Conservation (phyloP, 2,113 vertebrate species). For the Coreoperca whiteheadi region DNA sequence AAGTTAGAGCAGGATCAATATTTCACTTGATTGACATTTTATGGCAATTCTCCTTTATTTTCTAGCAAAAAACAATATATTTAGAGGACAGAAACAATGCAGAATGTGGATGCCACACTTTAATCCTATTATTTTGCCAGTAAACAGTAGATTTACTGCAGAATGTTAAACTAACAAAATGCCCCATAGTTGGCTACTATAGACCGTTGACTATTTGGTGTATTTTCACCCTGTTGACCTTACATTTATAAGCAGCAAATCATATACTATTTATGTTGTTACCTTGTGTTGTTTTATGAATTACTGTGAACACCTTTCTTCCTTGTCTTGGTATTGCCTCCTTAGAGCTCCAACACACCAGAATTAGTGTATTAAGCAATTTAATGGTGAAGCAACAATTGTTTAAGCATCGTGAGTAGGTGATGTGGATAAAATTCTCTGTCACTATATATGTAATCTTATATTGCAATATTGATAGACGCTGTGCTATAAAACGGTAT, state of each 20-base stretch:
- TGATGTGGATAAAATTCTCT: neutral
- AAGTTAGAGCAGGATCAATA: neutral
- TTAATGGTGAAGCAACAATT: neutral
- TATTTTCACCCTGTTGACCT: neutral
- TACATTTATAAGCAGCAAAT: neutral
- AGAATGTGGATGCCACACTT: neutral
- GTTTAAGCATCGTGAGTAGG: neutral
- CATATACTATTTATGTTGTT: neutral
- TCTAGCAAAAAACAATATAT: neutral
- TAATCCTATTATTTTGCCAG: neutral
- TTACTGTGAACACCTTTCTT: neutral
- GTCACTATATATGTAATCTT: neutral
- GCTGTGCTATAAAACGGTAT: neutral
- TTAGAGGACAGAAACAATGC: neutral
- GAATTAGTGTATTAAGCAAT: neutral
- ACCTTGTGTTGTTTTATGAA: neutral
- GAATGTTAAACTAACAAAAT: neutral
- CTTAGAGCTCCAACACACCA: neutral
- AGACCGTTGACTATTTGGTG: no score
- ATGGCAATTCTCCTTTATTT: neutral
- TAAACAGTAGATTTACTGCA: neutral
- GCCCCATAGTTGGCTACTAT: neutral
- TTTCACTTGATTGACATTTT: neutral
- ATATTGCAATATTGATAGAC: neutral
- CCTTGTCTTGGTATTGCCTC: neutral